Evolutionary conservation across 2,113 vertebrate genomes (phyloP), one percentile per base, ranked within the genome.

Genomic region (Cephalopholis sonnerati): DNA sequence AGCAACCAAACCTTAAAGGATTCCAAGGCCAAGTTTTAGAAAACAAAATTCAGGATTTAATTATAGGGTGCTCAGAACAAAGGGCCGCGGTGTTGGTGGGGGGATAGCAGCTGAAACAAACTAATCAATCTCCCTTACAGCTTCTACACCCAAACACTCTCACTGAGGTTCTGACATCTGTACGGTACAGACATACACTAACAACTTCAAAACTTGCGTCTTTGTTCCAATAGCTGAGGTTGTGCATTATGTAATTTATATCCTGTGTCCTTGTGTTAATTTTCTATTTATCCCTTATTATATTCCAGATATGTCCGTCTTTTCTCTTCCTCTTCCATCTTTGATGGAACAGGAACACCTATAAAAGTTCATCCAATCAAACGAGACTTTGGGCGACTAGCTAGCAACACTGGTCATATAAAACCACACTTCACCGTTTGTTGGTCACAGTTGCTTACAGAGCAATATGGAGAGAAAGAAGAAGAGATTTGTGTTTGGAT

Each of bases 11-110:
- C 53, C 69, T 81, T 32, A 77, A 87, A 69, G 24, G 80, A 75
- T 84, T 86, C 58, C 51, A 32, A 63, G 58, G 36, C 24, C 61
- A 61, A 76, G 71, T 83, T 79, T 77, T 61, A 39, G 48, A 89
- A 81, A 88, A 84, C 59, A 83, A 65, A 88, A 82, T 27, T 29
- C n/a, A 7, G 24, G 44, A 83, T 89, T 77, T 85, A 82, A 87
- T 89, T 81, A 69, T 29, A 18, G 16, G 18, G 41, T 73, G 57
- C 53, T 70, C 44, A 53, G 27, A 85, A 80, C 72, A 84, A 59
- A 83, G 39, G 46, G 5, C 11, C 0, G 1, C 5, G 4, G 74
- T 29, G 61, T 72, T 64, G 12, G 25, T 6, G 10, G 20, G 27
- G 1, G 0, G 25, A 32, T 54, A 62, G 53, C 29, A 57, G 41